These are phyloP conservation scores for Punctoribates punctum DNA, from an alignment of 2,888 invertebrate species.

Conservation along the genomic window DNA sequence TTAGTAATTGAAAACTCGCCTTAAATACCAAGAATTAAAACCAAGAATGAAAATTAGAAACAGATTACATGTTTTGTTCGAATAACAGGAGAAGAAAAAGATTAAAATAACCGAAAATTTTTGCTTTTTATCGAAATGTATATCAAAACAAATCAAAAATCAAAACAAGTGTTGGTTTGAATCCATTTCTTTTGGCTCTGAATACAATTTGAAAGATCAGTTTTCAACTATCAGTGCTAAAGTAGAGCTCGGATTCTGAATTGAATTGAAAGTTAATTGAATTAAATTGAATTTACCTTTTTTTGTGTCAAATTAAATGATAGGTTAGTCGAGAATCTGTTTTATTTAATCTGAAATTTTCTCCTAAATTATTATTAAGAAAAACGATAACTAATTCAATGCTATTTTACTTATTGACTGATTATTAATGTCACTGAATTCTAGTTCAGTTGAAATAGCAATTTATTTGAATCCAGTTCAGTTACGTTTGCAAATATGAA, in stretches of 20 bases:
- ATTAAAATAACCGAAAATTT: too few species aligned
- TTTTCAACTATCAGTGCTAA: neutral
- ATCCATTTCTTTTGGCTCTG: too few species aligned
- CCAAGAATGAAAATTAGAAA: too few species aligned
- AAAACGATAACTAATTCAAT: conserved; percentile 1
- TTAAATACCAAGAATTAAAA: neutral
- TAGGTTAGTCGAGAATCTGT: neutral
- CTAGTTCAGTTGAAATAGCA: neutral
- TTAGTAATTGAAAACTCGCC: neutral
- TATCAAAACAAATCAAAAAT: too few species aligned
- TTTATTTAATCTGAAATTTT: neutral
- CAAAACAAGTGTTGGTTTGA: too few species aligned
- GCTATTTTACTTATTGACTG: neutral
- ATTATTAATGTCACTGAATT: neutral
- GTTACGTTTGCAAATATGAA: too few species aligned
- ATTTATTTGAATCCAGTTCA: neutral
- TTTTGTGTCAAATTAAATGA: conserved; percentile 10
- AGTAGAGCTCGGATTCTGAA: neutral
- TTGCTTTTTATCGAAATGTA: too few species aligned
- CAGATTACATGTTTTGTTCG: too few species aligned
- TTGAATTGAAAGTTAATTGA: conserved; percentile 5
- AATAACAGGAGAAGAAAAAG: too few species aligned
- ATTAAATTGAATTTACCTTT: neutral
- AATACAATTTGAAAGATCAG: neutral
- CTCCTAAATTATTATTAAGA: neutral